Conservation (phyloP, 2,113 vertebrate species). For the Lycaon pictus region DNA sequence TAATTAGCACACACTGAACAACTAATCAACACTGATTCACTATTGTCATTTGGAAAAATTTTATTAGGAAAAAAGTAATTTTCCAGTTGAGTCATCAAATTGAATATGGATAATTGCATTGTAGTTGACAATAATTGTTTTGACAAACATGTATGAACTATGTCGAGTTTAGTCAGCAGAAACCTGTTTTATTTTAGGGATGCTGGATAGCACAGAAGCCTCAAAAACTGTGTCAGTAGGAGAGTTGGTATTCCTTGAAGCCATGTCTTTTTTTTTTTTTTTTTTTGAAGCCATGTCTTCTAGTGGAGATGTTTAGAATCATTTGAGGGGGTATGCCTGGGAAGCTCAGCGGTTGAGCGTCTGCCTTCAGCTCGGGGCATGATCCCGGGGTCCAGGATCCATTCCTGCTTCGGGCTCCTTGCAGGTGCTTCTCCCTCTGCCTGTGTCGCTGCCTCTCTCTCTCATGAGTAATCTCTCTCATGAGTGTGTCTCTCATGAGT, state of each 20-base stretch:
- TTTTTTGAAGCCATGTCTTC: neutral
- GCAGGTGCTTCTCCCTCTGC: too few species aligned
- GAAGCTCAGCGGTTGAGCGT: too few species aligned
- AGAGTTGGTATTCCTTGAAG: neutral
- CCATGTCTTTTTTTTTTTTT: neutral
- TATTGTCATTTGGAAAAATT: slow-evolving; percentile 78
- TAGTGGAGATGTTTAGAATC: neutral
- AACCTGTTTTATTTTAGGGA: slow-evolving; percentile 54
- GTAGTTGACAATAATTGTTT: slow-evolving; percentile 80
- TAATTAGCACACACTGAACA: slow-evolving; percentile 83
- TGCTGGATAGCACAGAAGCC: neutral
- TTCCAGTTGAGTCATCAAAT: slow-evolving; percentile 84
- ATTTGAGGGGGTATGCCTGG: neutral
- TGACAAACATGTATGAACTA: slow-evolving; percentile 83
- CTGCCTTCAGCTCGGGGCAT: too few species aligned
- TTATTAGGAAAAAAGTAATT: slow-evolving; percentile 84
- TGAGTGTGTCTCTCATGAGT: too few species aligned
- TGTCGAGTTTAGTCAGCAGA: slow-evolving; percentile 72
- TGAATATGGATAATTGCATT: slow-evolving; percentile 79
- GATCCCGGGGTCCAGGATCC: too few species aligned
- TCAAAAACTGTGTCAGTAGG: neutral
- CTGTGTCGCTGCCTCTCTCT: too few species aligned
- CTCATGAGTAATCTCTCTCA: too few species aligned
- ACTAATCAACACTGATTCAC: slow-evolving; percentile 79
- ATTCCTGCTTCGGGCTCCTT: too few species aligned